Evolutionary conservation across 2,888 invertebrate species (phyloP).

Genomic region (Ophioninae sp.): DNA sequence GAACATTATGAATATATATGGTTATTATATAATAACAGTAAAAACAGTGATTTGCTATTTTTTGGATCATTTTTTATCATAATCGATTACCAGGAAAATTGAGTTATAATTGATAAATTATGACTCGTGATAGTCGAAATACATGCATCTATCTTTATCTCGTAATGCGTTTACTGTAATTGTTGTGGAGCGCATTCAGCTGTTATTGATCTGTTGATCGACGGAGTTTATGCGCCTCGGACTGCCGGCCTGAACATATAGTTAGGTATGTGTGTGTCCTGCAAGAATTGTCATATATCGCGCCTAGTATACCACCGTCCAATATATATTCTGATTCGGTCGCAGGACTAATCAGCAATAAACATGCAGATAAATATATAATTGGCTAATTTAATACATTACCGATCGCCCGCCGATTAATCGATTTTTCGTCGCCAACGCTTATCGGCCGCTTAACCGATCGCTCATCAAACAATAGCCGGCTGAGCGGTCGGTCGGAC

Average conservation of each 20-base stretch:
- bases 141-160: slow-evolving; percentile 13
- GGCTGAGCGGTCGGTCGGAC: too few species aligned
- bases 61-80: not conserved
- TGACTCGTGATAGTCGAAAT: slow-evolving; percentile 24
- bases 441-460: too few species aligned
- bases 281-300: slow-evolving; percentile 69
- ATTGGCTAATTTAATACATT: slow-evolving; percentile 9
- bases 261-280: slow-evolving; percentile 25
- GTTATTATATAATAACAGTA: not conserved
- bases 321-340: slow-evolving; percentile 63
- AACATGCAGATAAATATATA: slow-evolving; percentile 35
- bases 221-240: slow-evolving; percentile 47
- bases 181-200: slow-evolving; percentile 43
- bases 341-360: slow-evolving; percentile 21
- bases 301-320: slow-evolving; percentile 69
- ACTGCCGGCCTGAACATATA: slow-evolving; percentile 7
- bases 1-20: not conserved
- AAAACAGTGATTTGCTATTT: not conserved
- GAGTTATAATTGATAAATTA: slow-evolving; percentile 49
- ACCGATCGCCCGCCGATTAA: too few species aligned
- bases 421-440: too few species aligned
- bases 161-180: slow-evolving; percentile 6
- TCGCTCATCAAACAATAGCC: too few species aligned
- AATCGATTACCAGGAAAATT: slow-evolving; percentile 19
- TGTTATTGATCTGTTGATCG: slow-evolving; percentile 75